phyloP scores from a whole-genome alignment of 2,888 invertebrate species.

The Lissocephala sabroskyi region DNA sequence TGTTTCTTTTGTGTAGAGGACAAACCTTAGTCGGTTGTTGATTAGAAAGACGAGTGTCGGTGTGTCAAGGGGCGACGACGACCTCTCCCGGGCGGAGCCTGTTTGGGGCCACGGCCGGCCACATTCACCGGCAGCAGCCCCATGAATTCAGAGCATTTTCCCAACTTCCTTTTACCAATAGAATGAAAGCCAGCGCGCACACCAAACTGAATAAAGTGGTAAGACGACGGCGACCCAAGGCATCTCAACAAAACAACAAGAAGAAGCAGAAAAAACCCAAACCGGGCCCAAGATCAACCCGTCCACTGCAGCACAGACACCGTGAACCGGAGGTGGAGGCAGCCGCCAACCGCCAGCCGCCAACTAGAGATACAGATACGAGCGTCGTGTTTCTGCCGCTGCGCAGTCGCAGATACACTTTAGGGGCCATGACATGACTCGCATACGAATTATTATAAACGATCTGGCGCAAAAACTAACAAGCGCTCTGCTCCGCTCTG shows the following conservation, averaged over 20 bases:
- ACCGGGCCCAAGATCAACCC: conserved; percentile 53
- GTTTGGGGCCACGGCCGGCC: too few species aligned
- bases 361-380: conserved; percentile 55
- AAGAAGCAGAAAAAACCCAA: conserved; percentile 27
- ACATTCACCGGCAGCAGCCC: conserved; percentile 24
- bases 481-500: too few species aligned
- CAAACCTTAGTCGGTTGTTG: too few species aligned
- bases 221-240: conserved; percentile 41
- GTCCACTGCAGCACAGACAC: conserved; percentile 7
- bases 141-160: conserved; percentile 60
- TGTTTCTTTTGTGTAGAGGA: conserved; percentile 18
- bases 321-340: conserved; percentile 3
- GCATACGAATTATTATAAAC: conserved; percentile 68
- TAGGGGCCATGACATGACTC: conserved; percentile 68
- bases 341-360: conserved; percentile 12
- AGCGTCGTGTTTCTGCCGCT: conserved; percentile 19
- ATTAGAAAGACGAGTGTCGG: too few species aligned
- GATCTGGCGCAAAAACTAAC: conserved; percentile 64
- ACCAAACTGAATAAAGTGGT: conserved; percentile 35
- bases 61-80: too few species aligned
- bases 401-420: conserved; percentile 61
- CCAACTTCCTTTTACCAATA: conserved; percentile 57
- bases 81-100: too few species aligned
- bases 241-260: conserved; percentile 23
- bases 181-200: conserved; percentile 26